These are phyloP conservation scores for Catostylus mosaicus DNA, from an alignment of 30 jellyfish, hydroid and myxozoan species.

Conservation along the genomic window DNA sequence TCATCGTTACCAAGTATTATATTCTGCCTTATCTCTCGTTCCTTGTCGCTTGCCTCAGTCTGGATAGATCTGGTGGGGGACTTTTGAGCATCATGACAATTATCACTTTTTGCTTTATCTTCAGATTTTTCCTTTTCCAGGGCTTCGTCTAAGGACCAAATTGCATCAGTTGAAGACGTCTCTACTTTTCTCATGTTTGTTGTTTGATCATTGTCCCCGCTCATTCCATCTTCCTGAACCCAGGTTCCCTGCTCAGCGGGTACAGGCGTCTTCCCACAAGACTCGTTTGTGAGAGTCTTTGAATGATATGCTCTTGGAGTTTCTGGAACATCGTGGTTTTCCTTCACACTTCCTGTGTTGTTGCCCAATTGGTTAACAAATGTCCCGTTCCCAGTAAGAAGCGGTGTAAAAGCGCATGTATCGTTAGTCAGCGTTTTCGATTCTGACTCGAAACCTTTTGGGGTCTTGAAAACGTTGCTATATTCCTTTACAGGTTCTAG, in stretches of 20 bases:
- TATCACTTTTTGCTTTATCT: not conserved
- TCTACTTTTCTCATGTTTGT: no score
- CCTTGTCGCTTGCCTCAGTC: no score
- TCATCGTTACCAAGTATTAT: not conserved
- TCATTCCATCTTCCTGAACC: no score
- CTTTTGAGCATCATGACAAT: not conserved
- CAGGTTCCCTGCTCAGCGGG: not conserved
- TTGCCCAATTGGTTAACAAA: no score
- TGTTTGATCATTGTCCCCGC: no score
- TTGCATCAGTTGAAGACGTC: no score
- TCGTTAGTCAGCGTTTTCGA: conserved; percentile 25
- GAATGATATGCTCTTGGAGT: conserved; percentile 29
- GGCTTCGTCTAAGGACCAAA: no score
- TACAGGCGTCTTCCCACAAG: not conserved
- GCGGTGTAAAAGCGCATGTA: not conserved
- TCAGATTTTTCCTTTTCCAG: not conserved
- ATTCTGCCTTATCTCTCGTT: no score
- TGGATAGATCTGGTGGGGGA: not conserved
- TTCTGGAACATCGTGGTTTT: not conserved
- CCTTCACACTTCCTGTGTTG: no score
- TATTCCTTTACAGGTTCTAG: conserved; percentile 40
- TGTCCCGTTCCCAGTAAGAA: not conserved
- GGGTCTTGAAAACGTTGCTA: conserved; percentile 11
- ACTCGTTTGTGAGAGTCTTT: conserved; percentile 2
- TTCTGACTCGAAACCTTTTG: not conserved